A percentile compares a stretch with the other conserved stretches of the same genome.
Evolutionary conservation across 1,140 invertebrate genomes (phyloP).

Genomic region (Aphaenogaster ashmeadi): DNA sequence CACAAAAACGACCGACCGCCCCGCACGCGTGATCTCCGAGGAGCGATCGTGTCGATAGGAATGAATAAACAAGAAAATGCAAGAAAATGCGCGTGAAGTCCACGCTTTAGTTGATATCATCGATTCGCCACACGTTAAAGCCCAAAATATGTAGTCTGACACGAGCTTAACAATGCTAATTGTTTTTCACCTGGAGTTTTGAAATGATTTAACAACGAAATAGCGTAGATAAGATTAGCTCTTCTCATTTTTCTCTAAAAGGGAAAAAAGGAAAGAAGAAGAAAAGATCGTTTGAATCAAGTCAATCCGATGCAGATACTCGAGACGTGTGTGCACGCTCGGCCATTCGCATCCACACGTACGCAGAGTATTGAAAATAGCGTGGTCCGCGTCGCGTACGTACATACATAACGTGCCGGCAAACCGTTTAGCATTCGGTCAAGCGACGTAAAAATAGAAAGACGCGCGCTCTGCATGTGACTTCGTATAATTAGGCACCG

Average conservation of each 20-base stretch:
- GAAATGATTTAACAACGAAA: not conserved
- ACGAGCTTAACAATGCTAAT: not conserved
- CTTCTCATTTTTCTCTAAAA: not conserved
- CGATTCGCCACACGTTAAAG: not conserved
- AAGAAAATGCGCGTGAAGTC: not conserved
- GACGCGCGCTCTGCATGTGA: constrained; percentile 85
- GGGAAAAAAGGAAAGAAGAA: not conserved
- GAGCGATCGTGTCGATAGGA: constrained; percentile 18
- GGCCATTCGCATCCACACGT: not conserved
- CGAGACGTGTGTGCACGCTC: not conserved
- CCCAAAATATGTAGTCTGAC: too few relatives aligned
- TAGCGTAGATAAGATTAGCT: not conserved
- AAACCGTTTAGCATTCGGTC: constrained; percentile 81
- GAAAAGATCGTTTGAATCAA: not conserved
- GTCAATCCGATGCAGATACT: not conserved
- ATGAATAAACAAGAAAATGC: not conserved
- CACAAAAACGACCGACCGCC: constrained; percentile 16
- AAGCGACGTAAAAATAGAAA: constrained; percentile 85
- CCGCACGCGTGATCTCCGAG: not conserved
- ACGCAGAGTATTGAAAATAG: constrained; percentile 71
- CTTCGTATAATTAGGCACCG: constrained; percentile 86
- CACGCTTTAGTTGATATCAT: not conserved
- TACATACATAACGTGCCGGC: constrained; percentile 72
- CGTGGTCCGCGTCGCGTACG: constrained; percentile 40
- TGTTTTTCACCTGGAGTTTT: not conserved